Evolutionary conservation across 2,888 invertebrate species (phyloP).

Genomic region (Holacanthella duospinosa): DNA sequence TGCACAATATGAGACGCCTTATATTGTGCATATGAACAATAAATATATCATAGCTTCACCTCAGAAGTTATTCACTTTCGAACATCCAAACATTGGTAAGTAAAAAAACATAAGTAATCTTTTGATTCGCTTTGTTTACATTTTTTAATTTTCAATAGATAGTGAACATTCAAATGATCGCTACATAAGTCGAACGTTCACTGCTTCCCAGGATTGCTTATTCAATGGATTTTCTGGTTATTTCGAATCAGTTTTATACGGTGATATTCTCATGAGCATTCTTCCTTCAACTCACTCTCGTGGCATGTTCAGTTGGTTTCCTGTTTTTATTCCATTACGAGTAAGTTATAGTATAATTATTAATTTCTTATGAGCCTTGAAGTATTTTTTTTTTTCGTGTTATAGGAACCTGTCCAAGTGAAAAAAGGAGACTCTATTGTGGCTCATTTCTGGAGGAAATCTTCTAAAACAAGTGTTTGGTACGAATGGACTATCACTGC

Average conservation of each 20-base stretch:
- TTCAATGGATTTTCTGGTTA: constrained; percentile 93
- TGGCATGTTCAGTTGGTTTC: constrained; percentile 97
- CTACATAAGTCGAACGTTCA: constrained; percentile 57
- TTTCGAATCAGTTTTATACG: constrained; percentile 79
- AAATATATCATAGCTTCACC: constrained; percentile 65
- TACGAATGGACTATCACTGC: constrained; percentile 80
- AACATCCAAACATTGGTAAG: constrained; percentile 71
- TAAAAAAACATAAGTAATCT: background rate
- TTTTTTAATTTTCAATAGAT: background rate
- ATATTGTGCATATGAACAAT: constrained; percentile 85
- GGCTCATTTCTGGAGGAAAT: constrained; percentile 78
- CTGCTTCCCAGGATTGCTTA: constrained; percentile 61
- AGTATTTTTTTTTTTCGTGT: constrained; percentile 34
- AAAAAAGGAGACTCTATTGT: constrained; percentile 59
- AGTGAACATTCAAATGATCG: constrained; percentile 43
- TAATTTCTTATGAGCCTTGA: background rate
- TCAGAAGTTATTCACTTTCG: constrained; percentile 70
- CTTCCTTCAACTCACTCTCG: constrained; percentile 76
- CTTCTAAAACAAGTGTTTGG: constrained; percentile 75
- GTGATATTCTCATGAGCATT: constrained; percentile 75
- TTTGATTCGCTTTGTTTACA: background rate
- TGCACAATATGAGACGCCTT: constrained; percentile 63
- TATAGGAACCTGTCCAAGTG: constrained; percentile 61
- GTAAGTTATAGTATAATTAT: constrained; percentile 45
- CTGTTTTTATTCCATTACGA: constrained; percentile 81